Conservation (phyloP, 2,797 vertebrate genomes). For the Pangasius macronema region DNA sequence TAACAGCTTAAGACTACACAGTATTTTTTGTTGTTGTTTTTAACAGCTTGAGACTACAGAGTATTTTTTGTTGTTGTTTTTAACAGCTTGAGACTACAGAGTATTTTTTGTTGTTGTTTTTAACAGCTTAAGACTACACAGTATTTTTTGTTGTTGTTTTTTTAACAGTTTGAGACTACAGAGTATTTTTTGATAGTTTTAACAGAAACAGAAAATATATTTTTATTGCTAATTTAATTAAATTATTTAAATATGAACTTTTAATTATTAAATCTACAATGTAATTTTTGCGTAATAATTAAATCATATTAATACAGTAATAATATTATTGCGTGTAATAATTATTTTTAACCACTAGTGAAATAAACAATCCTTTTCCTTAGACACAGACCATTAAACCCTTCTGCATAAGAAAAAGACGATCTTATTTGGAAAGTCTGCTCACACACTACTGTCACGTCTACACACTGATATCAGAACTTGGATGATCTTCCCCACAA, state of each 20-base stretch:
- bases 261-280: background rate
- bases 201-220: no score
- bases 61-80: background rate
- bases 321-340: background rate
- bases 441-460: background rate
- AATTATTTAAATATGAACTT: no score
- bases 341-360: background rate
- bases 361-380: background rate
- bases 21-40: background rate
- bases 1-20: background rate
- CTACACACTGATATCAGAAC: background rate
- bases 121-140: no score
- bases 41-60: background rate
- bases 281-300: background rate
- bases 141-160: no score
- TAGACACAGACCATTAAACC: no score
- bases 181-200: no score
- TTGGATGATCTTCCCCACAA: background rate
- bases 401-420: no score
- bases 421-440: background rate
- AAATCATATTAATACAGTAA: background rate
- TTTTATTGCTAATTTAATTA: no score
- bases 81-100: background rate
- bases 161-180: no score
- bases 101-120: background rate